Percentiles rank a stretch among this genome's conserved stretches.
Conservation (phyloP, 2,888 invertebrate species). For the Oscheius sp. region DNA sequence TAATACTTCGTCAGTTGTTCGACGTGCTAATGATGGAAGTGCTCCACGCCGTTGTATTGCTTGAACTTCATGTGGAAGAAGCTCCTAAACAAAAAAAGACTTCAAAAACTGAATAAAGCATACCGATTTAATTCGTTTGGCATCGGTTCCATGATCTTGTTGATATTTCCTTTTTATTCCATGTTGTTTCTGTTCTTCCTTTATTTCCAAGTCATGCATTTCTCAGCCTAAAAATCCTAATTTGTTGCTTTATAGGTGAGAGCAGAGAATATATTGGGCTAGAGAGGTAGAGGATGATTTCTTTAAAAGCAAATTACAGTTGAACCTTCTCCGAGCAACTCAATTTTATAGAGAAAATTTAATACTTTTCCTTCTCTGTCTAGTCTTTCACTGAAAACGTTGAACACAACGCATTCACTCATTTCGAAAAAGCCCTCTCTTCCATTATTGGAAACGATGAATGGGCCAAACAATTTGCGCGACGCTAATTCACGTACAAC, state of each 20-base stretch:
- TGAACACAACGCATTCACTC: too few relatives aligned
- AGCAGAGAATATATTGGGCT: too few relatives aligned
- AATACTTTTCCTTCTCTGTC: too few relatives aligned
- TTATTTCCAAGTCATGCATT: too few relatives aligned
- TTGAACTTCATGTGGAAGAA: background rate
- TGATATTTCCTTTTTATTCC: background rate
- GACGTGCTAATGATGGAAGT: slow-evolving; percentile 20
- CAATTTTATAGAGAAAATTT: too few relatives aligned
- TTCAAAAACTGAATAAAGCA: background rate
- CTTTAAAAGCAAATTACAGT: too few relatives aligned
- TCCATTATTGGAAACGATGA: background rate
- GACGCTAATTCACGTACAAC: background rate
- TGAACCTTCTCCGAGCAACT: too few relatives aligned
- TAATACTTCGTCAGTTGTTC: slow-evolving; percentile 14
- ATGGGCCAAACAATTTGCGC: background rate
- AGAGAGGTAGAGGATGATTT: too few relatives aligned
- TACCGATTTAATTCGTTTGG: slow-evolving; percentile 11
- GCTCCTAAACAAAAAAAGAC: background rate
- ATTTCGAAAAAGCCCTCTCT: background rate
- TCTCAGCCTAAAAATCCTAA: too few relatives aligned
- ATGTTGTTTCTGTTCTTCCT: background rate
- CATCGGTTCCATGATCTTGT: background rate
- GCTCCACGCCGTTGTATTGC: background rate
- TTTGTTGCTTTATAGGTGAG: too few relatives aligned
- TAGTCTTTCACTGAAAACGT: too few relatives aligned